Base-by-base conservation (phyloP, 2,797 vertebrate genomes). In the Staurois parvus region DNA sequence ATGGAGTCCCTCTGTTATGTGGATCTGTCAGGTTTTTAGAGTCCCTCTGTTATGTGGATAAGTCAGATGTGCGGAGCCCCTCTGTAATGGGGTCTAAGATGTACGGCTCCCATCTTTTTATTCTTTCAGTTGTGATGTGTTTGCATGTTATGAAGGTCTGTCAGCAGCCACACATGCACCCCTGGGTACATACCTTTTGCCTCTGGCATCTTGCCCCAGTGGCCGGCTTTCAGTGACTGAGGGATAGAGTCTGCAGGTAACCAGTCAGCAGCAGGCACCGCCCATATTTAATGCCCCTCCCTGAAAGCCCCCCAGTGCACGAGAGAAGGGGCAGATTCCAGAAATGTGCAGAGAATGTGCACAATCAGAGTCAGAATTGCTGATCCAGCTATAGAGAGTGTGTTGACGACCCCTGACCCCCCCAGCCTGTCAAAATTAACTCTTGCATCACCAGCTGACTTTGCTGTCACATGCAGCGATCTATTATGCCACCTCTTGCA, bases 171-270 rank as follows among this genome's bases (percentile, higher is more conserved):
- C 19, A 52, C 48, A 59, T 59, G 19, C 52, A 59, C 1, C 52
- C 52, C 45, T 12, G 10, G 26, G 64, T 11, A 83, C 56, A 9
- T 83, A 83, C 81, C 81, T 83, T 64, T 66, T 83, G 34, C 81
- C 81, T 67, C 70, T 75, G 72, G 81, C 81, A 83, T 83, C 56
- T 75, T 83, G 80, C 80, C 69, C 80, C 72, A 66, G 59, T 82
- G 80, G 15, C 72, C 26, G 80, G 80, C 34, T 32, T 24, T 74
- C 52, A 66, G 7, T 17, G 70, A 74, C 26, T 42, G 80, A 74
- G 56, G 19, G 56, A 73, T 52, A 40, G 68, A 56, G 70, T 82
- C 70, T 73, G 66, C n/a, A 56, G 21, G 34, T 37, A 15, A 29
- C 12, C 64, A 13, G 64, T 26, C 64, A 66, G 28, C 64, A 66